Evolutionary conservation across 2,797 vertebrate genomes (phyloP).

Genomic region (Aeoliscus strigatus): DNA sequence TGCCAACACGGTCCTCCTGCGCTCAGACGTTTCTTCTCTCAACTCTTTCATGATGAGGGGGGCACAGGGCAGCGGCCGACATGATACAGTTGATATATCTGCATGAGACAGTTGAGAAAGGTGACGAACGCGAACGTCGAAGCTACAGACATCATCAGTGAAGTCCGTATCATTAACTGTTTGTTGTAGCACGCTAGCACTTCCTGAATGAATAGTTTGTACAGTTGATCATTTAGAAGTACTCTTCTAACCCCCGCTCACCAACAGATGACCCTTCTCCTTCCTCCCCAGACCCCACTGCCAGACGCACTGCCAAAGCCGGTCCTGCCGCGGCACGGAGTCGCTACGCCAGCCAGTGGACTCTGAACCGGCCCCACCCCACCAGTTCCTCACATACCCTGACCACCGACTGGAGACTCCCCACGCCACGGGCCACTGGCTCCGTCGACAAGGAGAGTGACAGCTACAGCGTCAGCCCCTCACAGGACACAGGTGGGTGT

Average conservation of each 20-base stretch:
- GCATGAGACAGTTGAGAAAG: slow-evolving; percentile 15
- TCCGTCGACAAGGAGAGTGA: slow-evolving; percentile 98
- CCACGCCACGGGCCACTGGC: slow-evolving; percentile 88
- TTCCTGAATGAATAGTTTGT: no score
- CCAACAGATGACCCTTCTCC: not conserved
- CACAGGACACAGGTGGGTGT: slow-evolving; percentile 90
- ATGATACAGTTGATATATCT: slow-evolving; percentile 36
- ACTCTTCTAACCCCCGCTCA: not conserved
- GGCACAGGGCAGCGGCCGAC: slow-evolving; percentile 19
- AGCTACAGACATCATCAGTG: no score
- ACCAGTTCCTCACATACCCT: slow-evolving; percentile 95
- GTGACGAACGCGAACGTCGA: no score
- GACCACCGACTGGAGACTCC: slow-evolving; percentile 96
- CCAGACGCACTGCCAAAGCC: slow-evolving; percentile 93
- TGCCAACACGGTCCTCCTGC: slow-evolving; percentile 46
- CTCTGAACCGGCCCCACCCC: slow-evolving; percentile 95
- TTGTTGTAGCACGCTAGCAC: no score
- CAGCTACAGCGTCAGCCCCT: slow-evolving; percentile 98
- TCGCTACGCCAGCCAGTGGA: slow-evolving; percentile 98
- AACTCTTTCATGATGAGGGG: slow-evolving; percentile 30
- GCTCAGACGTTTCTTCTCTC: slow-evolving; percentile 33
- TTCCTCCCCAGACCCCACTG: slow-evolving; percentile 85
- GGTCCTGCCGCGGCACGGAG: slow-evolving; percentile 89
- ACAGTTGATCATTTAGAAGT: not conserved
- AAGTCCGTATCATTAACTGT: no score